Evolutionary conservation across 2,113 vertebrate species (phyloP), one percentile per base, ranked within the genome.

Genomic region (Lontra canadensis): DNA sequence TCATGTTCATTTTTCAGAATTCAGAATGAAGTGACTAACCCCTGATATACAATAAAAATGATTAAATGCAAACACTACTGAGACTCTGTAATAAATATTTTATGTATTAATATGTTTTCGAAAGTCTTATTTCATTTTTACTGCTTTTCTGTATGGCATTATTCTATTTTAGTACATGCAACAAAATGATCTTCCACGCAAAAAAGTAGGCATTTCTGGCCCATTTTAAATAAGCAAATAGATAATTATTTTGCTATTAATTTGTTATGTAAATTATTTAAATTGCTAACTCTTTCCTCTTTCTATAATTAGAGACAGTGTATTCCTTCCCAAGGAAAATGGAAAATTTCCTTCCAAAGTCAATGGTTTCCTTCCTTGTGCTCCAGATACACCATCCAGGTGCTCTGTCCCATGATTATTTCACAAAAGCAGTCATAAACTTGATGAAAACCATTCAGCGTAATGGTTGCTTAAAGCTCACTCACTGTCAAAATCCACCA

Each of bases 11-110:
- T 96, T 83, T 96, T 96, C 76, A 88, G 90, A 96, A 87, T 74
- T 90, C 80, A 97, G 36, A 88, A 88, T 94, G 47, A 73, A 85
- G 29, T 95, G 86, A 96, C 80, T 97, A 98, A 88, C 31, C 84
- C 97, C 17, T 9, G 71, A 47, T 21, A 97, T 8, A 78, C 61
- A 97, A 97, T 97, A 98, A 96, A 96, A 97, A 95, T 83, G 96
- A 96, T 93, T 92, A 88, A 96, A 76, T 95, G 34, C 57, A 92
- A 95, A 90, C 42, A 92, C 90, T 81, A 61, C 42, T 31, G 80
- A 94, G 86, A 49, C 79, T 88, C 94, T 39, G 61, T 69, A 97
- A 42, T n/a, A 97, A 96, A 97, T 97, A 90, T 92, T 98, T 96
- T 89, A 96, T 90, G 88, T 10, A 67, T 80, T 90, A 96, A 96